These are phyloP conservation scores for Girardinichthys multiradiatus DNA, from an alignment of 2,113 vertebrate species.

Conservation along the genomic window DNA sequence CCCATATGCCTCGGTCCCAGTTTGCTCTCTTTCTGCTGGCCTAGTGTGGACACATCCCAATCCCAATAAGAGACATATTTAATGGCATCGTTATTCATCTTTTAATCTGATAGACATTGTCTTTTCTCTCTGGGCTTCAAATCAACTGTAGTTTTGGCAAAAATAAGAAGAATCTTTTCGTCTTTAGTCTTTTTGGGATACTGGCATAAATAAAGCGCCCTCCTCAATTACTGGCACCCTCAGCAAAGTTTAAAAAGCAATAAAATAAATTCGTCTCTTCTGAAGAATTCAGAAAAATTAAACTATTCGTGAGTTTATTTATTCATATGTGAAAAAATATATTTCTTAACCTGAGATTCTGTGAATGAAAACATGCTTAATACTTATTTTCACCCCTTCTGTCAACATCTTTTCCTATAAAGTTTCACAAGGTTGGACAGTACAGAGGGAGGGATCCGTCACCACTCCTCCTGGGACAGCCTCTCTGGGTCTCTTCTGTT, in stretches of 20 bases:
- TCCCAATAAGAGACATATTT: neutral
- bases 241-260: neutral
- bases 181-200: neutral
- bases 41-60: neutral
- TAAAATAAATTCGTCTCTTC: too few relatives aligned
- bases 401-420: too few relatives aligned
- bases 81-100: neutral
- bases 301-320: neutral
- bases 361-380: too few relatives aligned
- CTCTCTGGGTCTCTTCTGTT: too few relatives aligned
- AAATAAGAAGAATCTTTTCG: neutral
- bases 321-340: neutral
- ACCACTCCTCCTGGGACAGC: too few relatives aligned
- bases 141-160: neutral
- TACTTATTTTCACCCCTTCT: too few relatives aligned
- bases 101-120: neutral
- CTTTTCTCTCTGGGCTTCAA: neutral
- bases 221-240: neutral
- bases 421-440: too few relatives aligned
- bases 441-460: too few relatives aligned
- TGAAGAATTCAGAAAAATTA: neutral
- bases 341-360: too few relatives aligned
- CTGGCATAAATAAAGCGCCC: neutral
- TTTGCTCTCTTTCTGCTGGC: slow-evolving; percentile 1
- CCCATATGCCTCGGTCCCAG: neutral